These are phyloP conservation scores for Zaprionus camerounensis DNA, from an alignment of 1,140 invertebrate species.

Conservation along the genomic window DNA sequence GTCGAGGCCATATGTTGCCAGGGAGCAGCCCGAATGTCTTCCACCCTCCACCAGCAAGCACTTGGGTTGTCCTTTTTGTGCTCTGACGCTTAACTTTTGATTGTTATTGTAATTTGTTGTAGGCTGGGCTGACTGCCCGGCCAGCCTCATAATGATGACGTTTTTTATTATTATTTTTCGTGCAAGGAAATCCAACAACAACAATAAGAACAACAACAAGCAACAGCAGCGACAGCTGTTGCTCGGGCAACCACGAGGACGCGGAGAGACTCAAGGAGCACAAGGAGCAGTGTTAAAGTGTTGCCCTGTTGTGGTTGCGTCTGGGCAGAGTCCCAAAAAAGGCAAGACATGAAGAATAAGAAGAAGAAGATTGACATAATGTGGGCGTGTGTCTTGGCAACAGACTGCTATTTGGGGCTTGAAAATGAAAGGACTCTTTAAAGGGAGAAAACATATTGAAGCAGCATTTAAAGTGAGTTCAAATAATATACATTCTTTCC, in stretches of 20 bases:
- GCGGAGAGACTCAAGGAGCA: constrained; percentile 48
- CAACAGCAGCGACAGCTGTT: constrained; percentile 68
- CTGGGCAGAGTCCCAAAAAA: constrained; percentile 30
- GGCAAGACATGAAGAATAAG: background rate
- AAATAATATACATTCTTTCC: background rate
- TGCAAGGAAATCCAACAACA: constrained; percentile 33
- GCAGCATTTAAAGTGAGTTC: background rate
- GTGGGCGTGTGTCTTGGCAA: background rate
- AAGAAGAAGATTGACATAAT: background rate
- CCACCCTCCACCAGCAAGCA: constrained; percentile 36
- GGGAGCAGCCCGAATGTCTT: background rate
- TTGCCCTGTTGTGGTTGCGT: constrained; percentile 67
- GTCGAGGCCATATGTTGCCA: constrained; percentile 69
- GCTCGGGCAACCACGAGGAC: constrained; percentile 57
- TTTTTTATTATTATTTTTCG: constrained; percentile 41
- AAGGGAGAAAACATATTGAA: constrained; percentile 4
- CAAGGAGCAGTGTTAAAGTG: constrained; percentile 56
- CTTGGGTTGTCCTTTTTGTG: constrained; percentile 73
- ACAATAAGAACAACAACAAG: background rate
- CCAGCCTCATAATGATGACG: constrained; percentile 66
- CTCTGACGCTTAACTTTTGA: constrained; percentile 78
- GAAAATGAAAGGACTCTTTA: constrained; percentile 41
- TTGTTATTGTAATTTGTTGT: constrained; percentile 80
- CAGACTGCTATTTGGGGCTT: background rate
- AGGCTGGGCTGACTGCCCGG: constrained; percentile 29